phyloP scores from a whole-genome alignment of 2,113 vertebrate species.

The Malurus melanocephalus region DNA sequence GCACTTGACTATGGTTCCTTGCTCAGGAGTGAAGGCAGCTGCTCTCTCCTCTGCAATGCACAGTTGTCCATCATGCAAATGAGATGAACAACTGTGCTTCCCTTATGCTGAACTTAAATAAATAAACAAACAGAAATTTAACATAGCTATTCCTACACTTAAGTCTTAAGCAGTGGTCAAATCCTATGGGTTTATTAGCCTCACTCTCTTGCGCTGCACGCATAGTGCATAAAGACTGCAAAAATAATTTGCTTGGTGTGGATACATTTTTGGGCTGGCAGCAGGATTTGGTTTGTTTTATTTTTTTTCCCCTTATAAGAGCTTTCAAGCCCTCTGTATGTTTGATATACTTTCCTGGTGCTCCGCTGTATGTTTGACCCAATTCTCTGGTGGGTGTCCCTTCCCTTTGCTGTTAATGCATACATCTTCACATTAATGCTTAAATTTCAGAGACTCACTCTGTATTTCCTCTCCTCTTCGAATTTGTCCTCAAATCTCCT shows the following conservation, averaged over 20 bases:
- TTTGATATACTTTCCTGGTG: not conserved
- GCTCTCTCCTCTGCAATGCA: not conserved
- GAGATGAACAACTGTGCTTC: not conserved
- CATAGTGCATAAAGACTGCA: not conserved
- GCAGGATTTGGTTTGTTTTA: not conserved
- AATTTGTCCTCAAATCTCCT: slow-evolving; percentile 92
- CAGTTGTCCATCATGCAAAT: not conserved
- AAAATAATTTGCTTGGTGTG: not conserved
- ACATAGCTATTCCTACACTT: not conserved
- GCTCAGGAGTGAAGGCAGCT: not conserved
- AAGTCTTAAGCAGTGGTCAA: not conserved
- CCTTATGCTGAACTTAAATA: not conserved
- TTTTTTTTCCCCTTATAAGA: not conserved
- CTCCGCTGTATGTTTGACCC: not conserved
- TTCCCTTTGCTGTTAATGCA: not conserved
- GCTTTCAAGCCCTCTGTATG: not conserved
- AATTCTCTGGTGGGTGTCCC: not conserved
- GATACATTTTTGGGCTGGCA: not conserved
- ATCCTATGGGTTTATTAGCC: not conserved
- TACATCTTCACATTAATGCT: not conserved
- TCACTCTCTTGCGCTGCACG: not conserved
- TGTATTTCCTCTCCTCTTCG: slow-evolving; percentile 94
- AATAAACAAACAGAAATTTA: not conserved
- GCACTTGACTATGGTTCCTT: not conserved
- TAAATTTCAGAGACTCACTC: slow-evolving; percentile 70